Evolutionary conservation across 2,797 vertebrate species (phyloP).

Genomic region (Lagodon rhomboides): DNA sequence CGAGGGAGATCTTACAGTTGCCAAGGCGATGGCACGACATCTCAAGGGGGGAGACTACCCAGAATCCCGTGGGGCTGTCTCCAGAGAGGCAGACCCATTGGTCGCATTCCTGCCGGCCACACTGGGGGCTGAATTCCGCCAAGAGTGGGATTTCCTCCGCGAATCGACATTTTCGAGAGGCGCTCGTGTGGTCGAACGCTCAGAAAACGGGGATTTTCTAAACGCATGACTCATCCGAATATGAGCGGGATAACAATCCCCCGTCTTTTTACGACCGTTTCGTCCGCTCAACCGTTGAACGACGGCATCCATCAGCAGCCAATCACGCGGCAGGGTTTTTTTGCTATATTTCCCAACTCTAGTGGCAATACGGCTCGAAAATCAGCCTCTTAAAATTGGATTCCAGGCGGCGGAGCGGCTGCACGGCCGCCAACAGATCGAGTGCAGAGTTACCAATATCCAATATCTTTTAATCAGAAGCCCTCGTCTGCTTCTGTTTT

Average conservation of each 20-base stretch:
- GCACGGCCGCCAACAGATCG: slow-evolving; percentile 59
- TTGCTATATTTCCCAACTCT: slow-evolving; percentile 33
- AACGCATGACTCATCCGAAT: slow-evolving; percentile 14
- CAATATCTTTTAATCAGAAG: slow-evolving; percentile 77
- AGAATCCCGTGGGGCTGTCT: slow-evolving; percentile 55
- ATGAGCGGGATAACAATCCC: slow-evolving; percentile 25
- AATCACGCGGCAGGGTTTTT: slow-evolving; percentile 29
- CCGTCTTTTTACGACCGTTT: slow-evolving; percentile 28
- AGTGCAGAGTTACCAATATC: slow-evolving; percentile 71
- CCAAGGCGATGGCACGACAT: slow-evolving; percentile 61
- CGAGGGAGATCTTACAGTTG: slow-evolving; percentile 43
- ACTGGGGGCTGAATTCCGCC: slow-evolving; percentile 53
- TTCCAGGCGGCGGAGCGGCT: slow-evolving; percentile 53
- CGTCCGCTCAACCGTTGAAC: slow-evolving; percentile 25
- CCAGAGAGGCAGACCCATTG: slow-evolving; percentile 41
- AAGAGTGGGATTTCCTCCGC: slow-evolving; percentile 66
- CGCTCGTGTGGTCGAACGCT: slow-evolving; percentile 54
- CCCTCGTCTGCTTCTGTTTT: slow-evolving; percentile 66
- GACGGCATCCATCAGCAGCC: slow-evolving; percentile 27
- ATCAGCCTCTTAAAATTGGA: slow-evolving; percentile 74
- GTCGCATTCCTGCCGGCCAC: slow-evolving; percentile 56
- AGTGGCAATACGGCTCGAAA: slow-evolving; percentile 44
- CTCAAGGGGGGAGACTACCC: slow-evolving; percentile 49
- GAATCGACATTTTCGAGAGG: slow-evolving; percentile 43
- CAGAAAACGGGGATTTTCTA: slow-evolving; percentile 43